Evolutionary conservation across 2,888 invertebrate genomes (phyloP), one percentile per base, ranked within the genome.

Genomic region (Eustalomyia histrio): DNA sequence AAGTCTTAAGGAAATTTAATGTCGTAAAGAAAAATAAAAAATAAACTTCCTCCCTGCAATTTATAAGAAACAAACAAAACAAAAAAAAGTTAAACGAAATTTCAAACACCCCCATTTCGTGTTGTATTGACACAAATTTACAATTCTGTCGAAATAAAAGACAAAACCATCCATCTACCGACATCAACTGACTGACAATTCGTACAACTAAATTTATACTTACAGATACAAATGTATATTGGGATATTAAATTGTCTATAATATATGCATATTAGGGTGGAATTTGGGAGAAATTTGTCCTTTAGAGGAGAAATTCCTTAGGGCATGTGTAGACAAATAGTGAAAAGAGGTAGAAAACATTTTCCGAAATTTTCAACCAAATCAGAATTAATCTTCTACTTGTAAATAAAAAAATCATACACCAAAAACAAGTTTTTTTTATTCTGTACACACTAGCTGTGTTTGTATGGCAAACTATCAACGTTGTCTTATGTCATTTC

Each of bases 31-130:
- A 21, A 17, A 57, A 69, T 12, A 60, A 58, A 29, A 29, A 29
- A 29, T 29, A 29, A 64, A 55, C 50, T 21, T 76, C 68, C 76
- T 47, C 63, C 67, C 61, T 52, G 24, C n/a, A 53, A 35, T 55
- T 69, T 53, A 29, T 55, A 43, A 14, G 18, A 3, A 33, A 64
- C 17, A 50, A 33, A 47, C 21, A 53, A 65, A 21, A 76, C 29
- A 29, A 47, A 21, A 53, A 71, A 43, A 76, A 63, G 43, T 57
- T 52, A 76, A 72, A 73, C 14, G 18, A 63, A 68, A 74, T 63
- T 29, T 50, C 24, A 68, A 72, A 33, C 39, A 69, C 67, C 76
- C 80, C 68, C 58, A 16, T 43, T 52, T 12, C 53, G 12, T 12
- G 2, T 35, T 58, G 12, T 68, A 68, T 76, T 55, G 55, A 55